These are phyloP conservation scores for Rhopalosiphum maidis DNA, from an alignment of 1,140 invertebrate genomes.

Conservation along the genomic window DNA sequence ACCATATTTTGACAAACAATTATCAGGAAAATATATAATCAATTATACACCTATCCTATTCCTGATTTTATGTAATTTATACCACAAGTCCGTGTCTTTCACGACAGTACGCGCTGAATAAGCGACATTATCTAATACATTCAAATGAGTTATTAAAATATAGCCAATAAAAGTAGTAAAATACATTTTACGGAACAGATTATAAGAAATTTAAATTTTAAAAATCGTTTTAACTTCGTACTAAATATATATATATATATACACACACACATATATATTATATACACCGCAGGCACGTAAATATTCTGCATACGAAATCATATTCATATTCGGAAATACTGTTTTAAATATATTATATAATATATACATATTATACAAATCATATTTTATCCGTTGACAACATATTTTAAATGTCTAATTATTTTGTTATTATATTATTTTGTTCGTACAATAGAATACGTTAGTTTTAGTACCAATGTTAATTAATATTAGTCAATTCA, in stretches of 20 bases:
- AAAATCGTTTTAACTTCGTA: not conserved
- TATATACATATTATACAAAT: not conserved
- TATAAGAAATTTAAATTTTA: not conserved
- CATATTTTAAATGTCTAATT: conserved; percentile 18
- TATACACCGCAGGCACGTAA: not conserved
- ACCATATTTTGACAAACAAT: not conserved
- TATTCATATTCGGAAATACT: not conserved
- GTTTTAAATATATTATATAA: conserved; percentile 19
- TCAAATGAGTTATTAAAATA: not conserved
- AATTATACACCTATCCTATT: not conserved
- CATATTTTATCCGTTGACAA: not conserved
- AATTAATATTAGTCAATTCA: conserved; percentile 50
- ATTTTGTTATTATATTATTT: conserved; percentile 23
- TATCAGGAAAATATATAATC: not conserved
- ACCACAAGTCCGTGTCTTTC: not conserved
- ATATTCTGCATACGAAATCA: not conserved
- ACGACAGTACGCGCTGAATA: not conserved
- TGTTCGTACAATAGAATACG: not conserved
- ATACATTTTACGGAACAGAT: not conserved
- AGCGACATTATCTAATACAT: not conserved
- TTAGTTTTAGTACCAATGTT: conserved; percentile 43
- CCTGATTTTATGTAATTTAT: not conserved
- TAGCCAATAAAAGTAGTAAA: not conserved
- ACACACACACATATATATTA: not conserved
- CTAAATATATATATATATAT: not conserved